Evolutionary conservation across 2,797 vertebrate species (phyloP).

Genomic region (Sebastolobus alascanus): DNA sequence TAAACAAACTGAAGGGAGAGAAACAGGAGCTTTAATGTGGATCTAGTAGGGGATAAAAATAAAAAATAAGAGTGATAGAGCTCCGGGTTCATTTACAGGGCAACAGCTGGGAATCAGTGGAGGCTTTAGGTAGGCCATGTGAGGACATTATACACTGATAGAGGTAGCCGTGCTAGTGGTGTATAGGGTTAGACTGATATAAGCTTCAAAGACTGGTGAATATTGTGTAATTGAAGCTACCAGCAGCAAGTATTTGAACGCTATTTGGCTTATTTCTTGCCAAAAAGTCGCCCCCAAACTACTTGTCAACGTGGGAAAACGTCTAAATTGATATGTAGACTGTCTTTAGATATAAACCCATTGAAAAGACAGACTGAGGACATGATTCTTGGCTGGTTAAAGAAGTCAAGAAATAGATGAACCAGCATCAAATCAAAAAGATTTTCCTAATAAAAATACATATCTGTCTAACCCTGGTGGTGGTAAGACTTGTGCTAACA

Average conservation of each 20-base stretch:
- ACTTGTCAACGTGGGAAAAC: neutral
- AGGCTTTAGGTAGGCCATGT: conserved; percentile 41
- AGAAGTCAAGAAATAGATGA: neutral
- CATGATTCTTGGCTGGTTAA: neutral
- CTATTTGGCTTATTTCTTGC: neutral
- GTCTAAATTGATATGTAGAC: neutral
- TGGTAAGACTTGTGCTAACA: neutral
- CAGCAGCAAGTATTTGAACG: neutral
- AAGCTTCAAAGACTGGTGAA: neutral
- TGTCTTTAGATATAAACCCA: neutral
- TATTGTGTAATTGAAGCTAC: neutral
- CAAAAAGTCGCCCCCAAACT: neutral
- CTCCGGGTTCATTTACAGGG: conserved; percentile 48
- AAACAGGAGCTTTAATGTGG: conserved; percentile 44
- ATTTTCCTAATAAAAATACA: neutral
- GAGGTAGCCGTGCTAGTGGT: conserved; percentile 17
- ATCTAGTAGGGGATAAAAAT: conserved; percentile 17
- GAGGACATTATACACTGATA: conserved; percentile 20
- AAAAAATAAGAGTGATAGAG: conserved; percentile 15
- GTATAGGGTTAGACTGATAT: conserved; percentile 26
- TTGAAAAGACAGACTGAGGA: neutral
- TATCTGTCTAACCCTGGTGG: conserved; percentile 36
- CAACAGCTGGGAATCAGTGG: conserved; percentile 47
- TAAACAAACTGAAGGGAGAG: conserved; percentile 37
- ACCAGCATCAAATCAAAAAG: neutral